Conservation (phyloP, 2,113 vertebrate species). For the Ceuthmochares aereus region DNA sequence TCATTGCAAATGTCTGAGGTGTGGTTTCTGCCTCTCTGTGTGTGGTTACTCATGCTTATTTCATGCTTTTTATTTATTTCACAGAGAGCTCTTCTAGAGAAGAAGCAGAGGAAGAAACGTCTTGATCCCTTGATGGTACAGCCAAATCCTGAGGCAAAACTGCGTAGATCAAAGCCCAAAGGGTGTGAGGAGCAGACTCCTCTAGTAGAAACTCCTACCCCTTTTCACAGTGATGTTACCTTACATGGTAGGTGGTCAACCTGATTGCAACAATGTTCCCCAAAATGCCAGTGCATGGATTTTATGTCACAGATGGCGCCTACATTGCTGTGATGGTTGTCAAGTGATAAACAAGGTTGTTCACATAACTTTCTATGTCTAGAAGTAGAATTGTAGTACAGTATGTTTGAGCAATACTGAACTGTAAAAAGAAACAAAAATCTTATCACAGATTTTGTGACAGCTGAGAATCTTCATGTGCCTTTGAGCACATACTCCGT, state of each 20-base stretch:
- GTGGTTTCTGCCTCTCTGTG: background rate
- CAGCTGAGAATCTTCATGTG: background rate
- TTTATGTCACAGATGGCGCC: background rate
- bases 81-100: slow-evolving; percentile 91
- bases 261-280: background rate
- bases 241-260: slow-evolving; percentile 82
- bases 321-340: background rate
- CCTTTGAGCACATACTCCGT: background rate
- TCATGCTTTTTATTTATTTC: background rate
- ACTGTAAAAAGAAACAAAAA: background rate
- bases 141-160: slow-evolving; percentile 88
- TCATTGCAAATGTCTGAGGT: background rate
- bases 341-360: background rate
- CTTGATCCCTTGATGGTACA: slow-evolving; percentile 93
- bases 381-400: background rate
- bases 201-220: slow-evolving; percentile 80
- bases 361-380: background rate
- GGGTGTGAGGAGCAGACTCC: slow-evolving; percentile 86
- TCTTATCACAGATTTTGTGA: background rate
- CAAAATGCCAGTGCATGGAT: background rate
- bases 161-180: slow-evolving; percentile 78
- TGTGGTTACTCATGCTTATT: background rate
- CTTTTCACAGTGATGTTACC: slow-evolving; percentile 71
- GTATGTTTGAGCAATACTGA: background rate
- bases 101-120: slow-evolving; percentile 91